Base-by-base conservation (phyloP, 2,797 vertebrate genomes). In the Sitta carolinensis region DNA sequence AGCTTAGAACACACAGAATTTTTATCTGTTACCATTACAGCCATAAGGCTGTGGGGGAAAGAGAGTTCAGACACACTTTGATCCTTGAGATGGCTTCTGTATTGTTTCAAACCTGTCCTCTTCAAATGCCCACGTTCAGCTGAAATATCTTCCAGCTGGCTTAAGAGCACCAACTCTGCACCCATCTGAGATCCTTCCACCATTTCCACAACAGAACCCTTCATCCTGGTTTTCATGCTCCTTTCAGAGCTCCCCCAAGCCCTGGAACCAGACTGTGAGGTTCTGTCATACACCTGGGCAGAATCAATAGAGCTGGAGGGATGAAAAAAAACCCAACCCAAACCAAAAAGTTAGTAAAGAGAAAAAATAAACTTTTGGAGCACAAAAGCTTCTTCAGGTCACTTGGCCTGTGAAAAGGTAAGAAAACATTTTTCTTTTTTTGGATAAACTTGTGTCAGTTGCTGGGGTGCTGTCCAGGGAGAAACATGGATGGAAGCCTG, bases 1-100 rank as follows among this genome's bases (percentile, higher is more conserved):
- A 38, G 1, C 12, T 8, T 9, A 38, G 9, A 68, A 76, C 21
- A 66, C 20, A 57, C 3, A 1, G 5, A 1, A 2, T 13, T 38
- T 74, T 63, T 32, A 51, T 47, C 23, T n/a, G 16, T 2, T 5
- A 16, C 7, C 36, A 26, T 55, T 55, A 61, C 22, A 82, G 38
- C 8, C 9, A 1, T 7, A 32, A 57, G 11, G 16, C 38, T 69
- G 30, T 10, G 13, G 10, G 34, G 11, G 30, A 45, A 58, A 76
- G 3, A 61, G 10, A 15, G 36, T 16, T 83, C 38, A 88, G 59
- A 75, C 52, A 83, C 8, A 89, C 38, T 26, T 25, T 25, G 17
- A 48, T 36, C 58, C 40, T 69, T 54, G 19, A 20, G 32, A 51
- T 6, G 0, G 27, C 30, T 83, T 58, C 50, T 47, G 8, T 29